phyloP scores from a whole-genome alignment of 2,113 vertebrate species.

The Zosterops pallidus region DNA sequence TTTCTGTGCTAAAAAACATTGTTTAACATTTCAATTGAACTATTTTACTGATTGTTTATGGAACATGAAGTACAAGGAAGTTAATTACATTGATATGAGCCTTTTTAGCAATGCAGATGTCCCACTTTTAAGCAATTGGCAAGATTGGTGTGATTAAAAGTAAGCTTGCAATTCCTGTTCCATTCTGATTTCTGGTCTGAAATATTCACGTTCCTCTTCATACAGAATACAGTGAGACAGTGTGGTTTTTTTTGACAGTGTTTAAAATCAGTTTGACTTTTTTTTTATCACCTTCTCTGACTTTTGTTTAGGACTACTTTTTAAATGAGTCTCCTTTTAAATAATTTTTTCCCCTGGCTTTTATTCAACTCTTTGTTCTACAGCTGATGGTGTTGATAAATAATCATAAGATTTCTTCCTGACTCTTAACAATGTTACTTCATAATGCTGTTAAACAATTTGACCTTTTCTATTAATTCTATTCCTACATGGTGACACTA shows the following conservation, averaged over 20 bases:
- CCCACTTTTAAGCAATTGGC: background rate
- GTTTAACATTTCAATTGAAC: background rate
- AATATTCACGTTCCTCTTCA: background rate
- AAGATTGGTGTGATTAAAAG: background rate
- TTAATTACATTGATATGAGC: background rate
- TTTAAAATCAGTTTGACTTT: background rate
- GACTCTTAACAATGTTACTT: background rate
- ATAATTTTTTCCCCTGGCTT: background rate
- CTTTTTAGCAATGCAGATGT: background rate
- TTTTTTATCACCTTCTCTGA: background rate
- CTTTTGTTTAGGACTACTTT: background rate
- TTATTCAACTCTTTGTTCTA: constrained; percentile 18
- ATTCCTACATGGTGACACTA: background rate
- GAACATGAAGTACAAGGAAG: background rate
- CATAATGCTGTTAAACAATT: background rate
- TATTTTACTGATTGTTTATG: background rate
- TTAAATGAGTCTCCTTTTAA: background rate
- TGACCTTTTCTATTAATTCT: background rate
- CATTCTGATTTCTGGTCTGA: background rate
- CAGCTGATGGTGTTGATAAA: constrained; percentile 30
- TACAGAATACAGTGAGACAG: background rate
- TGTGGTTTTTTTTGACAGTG: background rate
- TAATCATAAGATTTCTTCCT: constrained; percentile 17
- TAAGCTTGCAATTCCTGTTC: background rate
- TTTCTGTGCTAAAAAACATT: background rate